Conservation (phyloP, 2,113 vertebrate species). For the Daphoenositta chrysoptera region DNA sequence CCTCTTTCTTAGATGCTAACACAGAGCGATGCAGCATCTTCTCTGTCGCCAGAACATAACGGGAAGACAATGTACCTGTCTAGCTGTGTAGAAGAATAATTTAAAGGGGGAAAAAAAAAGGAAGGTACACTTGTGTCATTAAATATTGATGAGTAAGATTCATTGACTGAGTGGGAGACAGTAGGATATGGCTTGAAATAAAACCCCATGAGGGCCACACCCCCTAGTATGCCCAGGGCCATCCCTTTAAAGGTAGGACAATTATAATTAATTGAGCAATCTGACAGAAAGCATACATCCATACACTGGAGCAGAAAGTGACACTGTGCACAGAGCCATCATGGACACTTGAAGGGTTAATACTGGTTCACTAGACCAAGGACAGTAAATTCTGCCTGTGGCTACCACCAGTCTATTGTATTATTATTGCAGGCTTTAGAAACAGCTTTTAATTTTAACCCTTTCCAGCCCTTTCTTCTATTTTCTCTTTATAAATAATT, state of each 20-base stretch:
- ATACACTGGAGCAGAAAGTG: conserved; percentile 25
- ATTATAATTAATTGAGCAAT: conserved; percentile 74
- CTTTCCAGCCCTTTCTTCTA: not conserved
- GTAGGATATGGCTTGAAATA: conserved; percentile 64
- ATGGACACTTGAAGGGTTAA: conserved; percentile 66
- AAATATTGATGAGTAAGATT: conserved; percentile 68
- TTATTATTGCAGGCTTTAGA: conserved; percentile 57
- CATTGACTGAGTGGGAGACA: conserved; percentile 60
- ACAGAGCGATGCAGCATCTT: not conserved
- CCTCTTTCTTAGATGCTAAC: not conserved
- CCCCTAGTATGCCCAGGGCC: conserved; percentile 47
- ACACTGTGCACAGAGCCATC: conserved; percentile 37
- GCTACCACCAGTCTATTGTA: conserved; percentile 60
- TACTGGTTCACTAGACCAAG: conserved; percentile 55
- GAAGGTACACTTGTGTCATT: conserved; percentile 44
- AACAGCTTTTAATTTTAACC: conserved; percentile 62
- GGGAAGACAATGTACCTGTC: conserved; percentile 24
- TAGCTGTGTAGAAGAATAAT: conserved; percentile 19
- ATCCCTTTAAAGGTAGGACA: conserved; percentile 68
- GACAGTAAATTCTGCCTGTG: conserved; percentile 65
- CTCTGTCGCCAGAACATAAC: not conserved
- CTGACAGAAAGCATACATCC: conserved; percentile 57
- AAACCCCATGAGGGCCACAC: conserved; percentile 64
- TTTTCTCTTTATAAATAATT: not conserved
- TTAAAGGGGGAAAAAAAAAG: not conserved